Base-by-base conservation (phyloP, 92 coral and sea anemone species). In the Epizoanthus illoricatus region DNA sequence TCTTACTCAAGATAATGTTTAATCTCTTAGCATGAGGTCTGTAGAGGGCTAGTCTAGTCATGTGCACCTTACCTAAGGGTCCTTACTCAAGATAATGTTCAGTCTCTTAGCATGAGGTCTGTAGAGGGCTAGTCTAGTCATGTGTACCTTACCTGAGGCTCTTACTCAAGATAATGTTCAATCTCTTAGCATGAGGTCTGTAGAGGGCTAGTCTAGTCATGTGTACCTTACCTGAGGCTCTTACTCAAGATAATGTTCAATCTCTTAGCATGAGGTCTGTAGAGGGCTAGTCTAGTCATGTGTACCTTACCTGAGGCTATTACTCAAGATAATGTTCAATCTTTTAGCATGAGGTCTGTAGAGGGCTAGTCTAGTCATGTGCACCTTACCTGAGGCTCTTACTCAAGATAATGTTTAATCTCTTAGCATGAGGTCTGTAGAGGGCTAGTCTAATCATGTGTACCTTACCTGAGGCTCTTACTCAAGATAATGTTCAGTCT, bases 181-280 rank as follows among this genome's bases (percentile, higher is more conserved):
- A 76, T 72, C 99, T 91, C 56, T 85, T 57, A 4, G 91, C 83
- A 16, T 93, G 95, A n/a, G 99, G 99, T 28, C 96, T 73, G 12
- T 9, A 24, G 17, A 21, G 10, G 1, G 13, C 21, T 43, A 3
- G 33, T 18, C 13, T 42, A 19, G 11, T 40, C 10, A 9, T 12
- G 16, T 63, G 15, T 4, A 59, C 73, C 81, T 76, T 84, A 94
- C 98, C 93, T 93, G 76, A 96, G 54, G 60, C 84, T 91, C 66
- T 75, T 90, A 66, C 98, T 96, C 81, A 96, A 73, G 6, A 96
- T 80, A 81, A 96, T 86, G 61, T 96, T 96, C 10, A 96, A 76
- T 72, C 99, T 91, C 56, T 85, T 57, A 4, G 91, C 83, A 16
- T 93, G 95, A n/a, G 99, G 99, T 28, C 96, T 73, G 12, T 9